These are phyloP conservation scores for Xenus cinereus DNA, from an alignment of 2,113 vertebrate genomes.

Conservation along the genomic window DNA sequence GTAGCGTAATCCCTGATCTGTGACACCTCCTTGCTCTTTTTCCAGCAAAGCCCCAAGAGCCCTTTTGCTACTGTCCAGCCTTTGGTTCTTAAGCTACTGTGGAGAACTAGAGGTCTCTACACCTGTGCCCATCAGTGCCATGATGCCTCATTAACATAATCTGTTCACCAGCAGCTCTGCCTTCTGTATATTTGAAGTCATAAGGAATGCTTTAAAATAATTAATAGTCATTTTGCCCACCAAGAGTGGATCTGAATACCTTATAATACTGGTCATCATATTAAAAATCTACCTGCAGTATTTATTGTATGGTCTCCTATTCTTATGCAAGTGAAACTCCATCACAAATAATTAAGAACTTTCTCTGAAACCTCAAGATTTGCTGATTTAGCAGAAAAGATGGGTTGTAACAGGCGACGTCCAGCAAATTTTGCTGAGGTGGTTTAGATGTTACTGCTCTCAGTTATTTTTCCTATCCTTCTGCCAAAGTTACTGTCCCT, in stretches of 20 bases:
- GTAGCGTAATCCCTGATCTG: neutral
- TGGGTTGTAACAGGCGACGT: neutral
- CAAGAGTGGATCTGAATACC: neutral
- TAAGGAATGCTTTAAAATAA: neutral
- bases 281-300: neutral
- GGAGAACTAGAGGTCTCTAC: neutral
- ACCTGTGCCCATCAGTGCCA: neutral
- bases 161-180: neutral
- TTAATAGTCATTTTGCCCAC: neutral
- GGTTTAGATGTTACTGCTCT: neutral
- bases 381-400: neutral
- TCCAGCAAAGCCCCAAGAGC: neutral
- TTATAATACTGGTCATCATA: neutral
- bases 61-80: neutral
- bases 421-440: constrained; percentile 13
- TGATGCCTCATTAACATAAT: neutral
- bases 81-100: neutral
- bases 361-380: neutral
- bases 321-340: neutral
- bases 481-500: neutral
- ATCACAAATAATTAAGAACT: neutral
- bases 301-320: neutral
- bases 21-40: neutral
- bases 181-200: neutral
- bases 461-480: neutral